phyloP scores from a whole-genome alignment of 2,888 invertebrate species.

The Melanophora roralis region DNA sequence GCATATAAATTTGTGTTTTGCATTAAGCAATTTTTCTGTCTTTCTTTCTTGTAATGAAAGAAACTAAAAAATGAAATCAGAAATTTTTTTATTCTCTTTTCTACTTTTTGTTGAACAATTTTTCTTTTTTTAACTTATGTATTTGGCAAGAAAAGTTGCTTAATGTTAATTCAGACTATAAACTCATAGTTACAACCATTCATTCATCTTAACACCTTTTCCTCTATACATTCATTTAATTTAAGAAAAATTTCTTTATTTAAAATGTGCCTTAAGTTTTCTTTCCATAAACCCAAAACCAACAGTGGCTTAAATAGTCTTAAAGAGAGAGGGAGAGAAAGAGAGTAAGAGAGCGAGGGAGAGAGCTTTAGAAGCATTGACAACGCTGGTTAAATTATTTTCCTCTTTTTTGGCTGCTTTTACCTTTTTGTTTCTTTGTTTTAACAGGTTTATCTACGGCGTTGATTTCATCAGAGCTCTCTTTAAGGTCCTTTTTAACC shows the following conservation, averaged over 20 bases:
- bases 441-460: conserved; percentile 44
- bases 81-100: too few species aligned
- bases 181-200: too few species aligned
- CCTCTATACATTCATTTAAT: not conserved
- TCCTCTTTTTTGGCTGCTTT: not conserved
- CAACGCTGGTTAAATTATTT: conserved; percentile 65
- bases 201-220: not conserved
- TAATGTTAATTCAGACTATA: too few species aligned
- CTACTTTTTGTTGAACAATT: too few species aligned
- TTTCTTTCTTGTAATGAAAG: not conserved
- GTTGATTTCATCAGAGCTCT: not conserved
- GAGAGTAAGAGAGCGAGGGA: not conserved
- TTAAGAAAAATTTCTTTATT: not conserved
- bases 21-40: too few species aligned
- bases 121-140: too few species aligned
- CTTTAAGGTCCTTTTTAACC: not conserved
- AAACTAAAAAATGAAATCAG: too few species aligned
- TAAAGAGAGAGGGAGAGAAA: not conserved
- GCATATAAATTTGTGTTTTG: too few species aligned
- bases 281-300: not conserved
- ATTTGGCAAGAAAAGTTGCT: too few species aligned
- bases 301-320: conserved; percentile 9
- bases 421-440: conserved; percentile 25
- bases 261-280: not conserved
- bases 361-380: not conserved